phyloP scores from a whole-genome alignment of 1,140 invertebrate species.

The Oedothorax gibbosus region DNA sequence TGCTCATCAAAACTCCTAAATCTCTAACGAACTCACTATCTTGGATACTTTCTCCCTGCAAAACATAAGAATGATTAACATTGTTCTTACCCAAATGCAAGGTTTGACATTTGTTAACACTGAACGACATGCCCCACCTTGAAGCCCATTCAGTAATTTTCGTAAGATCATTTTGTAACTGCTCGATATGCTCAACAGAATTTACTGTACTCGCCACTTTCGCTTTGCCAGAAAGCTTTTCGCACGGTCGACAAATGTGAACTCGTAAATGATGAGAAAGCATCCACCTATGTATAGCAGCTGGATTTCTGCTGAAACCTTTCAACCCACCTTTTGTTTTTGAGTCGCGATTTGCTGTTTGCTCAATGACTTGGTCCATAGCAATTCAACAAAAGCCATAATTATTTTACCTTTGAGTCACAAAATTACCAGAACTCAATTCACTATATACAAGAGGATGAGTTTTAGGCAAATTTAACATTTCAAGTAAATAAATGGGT shows the following conservation, averaged over 20 bases:
- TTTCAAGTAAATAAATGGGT: conserved; percentile 51
- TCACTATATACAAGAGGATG: background rate
- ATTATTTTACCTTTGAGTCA: conserved; percentile 36
- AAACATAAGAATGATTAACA: too few species aligned
- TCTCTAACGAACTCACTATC: too few species aligned
- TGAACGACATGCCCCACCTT: too few species aligned
- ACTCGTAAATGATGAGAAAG: background rate
- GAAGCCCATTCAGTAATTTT: too few species aligned
- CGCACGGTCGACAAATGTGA: background rate
- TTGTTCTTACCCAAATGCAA: too few species aligned
- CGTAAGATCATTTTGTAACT: too few species aligned
- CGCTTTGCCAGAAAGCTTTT: background rate
- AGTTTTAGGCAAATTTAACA: conserved; percentile 33
- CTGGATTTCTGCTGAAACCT: conserved; percentile 3
- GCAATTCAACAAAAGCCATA: conserved; percentile 12
- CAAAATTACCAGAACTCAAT: conserved; percentile 35
- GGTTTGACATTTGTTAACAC: too few species aligned
- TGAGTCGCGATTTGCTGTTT: conserved; percentile 61
- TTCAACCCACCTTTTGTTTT: conserved; percentile 24
- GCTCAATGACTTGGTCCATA: conserved; percentile 55
- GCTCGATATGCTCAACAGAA: too few species aligned
- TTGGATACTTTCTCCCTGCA: too few species aligned
- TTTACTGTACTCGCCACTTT: too few species aligned
- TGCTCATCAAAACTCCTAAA: too few species aligned
- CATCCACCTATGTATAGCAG: conserved; percentile 30